These are phyloP conservation scores for Ceyx cyanopectus DNA, from an alignment of 2,113 vertebrate genomes.

Conservation along the genomic window DNA sequence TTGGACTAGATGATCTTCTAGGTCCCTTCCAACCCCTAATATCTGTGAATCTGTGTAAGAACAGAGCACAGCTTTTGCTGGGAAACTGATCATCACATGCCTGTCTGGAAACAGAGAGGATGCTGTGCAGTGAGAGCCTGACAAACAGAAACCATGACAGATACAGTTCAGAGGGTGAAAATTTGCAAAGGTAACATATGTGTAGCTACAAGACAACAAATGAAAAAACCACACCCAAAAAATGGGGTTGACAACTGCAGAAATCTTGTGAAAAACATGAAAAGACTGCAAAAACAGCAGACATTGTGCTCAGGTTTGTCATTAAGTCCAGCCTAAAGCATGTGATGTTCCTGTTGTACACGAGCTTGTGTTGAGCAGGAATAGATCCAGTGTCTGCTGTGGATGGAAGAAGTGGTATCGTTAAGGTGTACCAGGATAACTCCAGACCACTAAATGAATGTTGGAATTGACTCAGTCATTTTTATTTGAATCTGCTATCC, in stretches of 20 bases:
- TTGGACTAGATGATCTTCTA: too few species aligned
- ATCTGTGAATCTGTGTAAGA: too few species aligned
- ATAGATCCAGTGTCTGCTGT: not conserved
- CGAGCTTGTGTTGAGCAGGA: not conserved
- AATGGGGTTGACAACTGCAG: not conserved
- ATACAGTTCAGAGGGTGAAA: not conserved
- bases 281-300: not conserved
- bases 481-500: not conserved
- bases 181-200: not conserved
- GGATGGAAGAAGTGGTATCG: not conserved
- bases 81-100: not conserved
- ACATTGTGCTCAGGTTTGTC: not conserved
- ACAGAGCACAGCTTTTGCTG: not conserved
- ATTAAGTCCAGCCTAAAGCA: not conserved
- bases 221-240: not conserved
- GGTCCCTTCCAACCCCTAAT: too few species aligned
- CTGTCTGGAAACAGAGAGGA: not conserved
- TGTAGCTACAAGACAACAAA: not conserved
- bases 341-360: not conserved
- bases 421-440: not conserved
- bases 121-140: rapidly evolving
- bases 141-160: not conserved
- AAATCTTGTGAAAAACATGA: not conserved
- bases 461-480: not conserved
- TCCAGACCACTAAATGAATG: not conserved